Evolutionary conservation across 2,113 vertebrate genomes (phyloP), one percentile per base, ranked within the genome.

Genomic region (Dipodomys stephensi): DNA sequence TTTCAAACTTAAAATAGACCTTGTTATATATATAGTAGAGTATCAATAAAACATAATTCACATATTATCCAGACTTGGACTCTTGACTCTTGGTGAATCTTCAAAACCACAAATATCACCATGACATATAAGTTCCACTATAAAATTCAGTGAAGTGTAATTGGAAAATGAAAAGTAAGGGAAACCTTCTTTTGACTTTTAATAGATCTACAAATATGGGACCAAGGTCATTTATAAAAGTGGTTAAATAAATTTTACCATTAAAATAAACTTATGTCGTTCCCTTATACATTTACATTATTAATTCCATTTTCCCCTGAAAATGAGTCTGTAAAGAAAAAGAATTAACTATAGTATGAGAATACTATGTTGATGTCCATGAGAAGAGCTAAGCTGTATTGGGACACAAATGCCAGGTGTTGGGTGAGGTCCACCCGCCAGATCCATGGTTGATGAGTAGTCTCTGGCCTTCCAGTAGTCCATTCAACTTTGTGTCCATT

Each of bases 201-300:
- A 80, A 69, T 91, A 22, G 11, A 81, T 92, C 89, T 90, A 67
- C 77, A 83, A 93, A 83, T 77, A 30, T 13, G 72, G 25, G 67
- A 16, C 77, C 69, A 81, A 87, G 87, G 84, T 88, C 71, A 88
- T 95, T 94, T 93, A 80, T 87, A 91, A 95, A 78, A 69, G 35
- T 60, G 71, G 49, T 87, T 94, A 89, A 94, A 81, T 93, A 89
- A 88, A 91, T 68, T 77, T 81, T 94, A 27, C 46, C 18, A 67
- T 95, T 96, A 73, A 88, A 93, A 91, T 81, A 88, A 92, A 81
- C 72, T 86, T 80, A 60, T 62, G 73, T 92, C 32, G 76, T 95
- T 87, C 60, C 30, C 60, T 65, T 91, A 8, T 7, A 35, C 76
- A 22, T 82, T 57, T 81, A 49, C 44, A 28, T 91, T 80, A 72